Evolutionary conservation across 2,113 vertebrate genomes (phyloP).

Genomic region (Hassar affinis): DNA sequence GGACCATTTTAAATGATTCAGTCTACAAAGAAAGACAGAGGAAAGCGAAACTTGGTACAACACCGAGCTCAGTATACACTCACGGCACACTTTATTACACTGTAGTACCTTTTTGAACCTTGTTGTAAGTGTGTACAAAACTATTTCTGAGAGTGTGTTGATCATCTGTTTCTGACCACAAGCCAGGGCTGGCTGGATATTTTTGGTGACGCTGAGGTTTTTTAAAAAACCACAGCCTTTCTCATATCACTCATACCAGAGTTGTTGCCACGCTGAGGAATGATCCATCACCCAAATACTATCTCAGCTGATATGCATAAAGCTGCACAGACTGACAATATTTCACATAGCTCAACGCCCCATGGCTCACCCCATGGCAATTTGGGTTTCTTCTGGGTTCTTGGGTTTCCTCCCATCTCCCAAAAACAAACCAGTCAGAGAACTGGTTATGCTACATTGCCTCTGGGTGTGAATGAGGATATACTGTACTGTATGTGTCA

Average conservation of each 20-base stretch:
- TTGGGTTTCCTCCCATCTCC: background rate
- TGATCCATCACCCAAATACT: background rate
- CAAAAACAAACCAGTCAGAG: background rate
- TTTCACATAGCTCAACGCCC: background rate
- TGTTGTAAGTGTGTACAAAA: background rate
- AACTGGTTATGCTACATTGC: background rate
- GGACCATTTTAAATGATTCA: background rate
- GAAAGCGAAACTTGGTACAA: background rate
- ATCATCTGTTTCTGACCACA: background rate
- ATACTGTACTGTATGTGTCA: no score
- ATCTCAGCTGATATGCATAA: background rate
- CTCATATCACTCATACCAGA: background rate
- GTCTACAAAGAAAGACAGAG: background rate
- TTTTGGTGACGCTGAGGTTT: background rate
- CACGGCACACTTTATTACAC: background rate
- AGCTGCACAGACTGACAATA: background rate
- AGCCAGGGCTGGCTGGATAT: background rate
- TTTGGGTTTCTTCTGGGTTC: background rate
- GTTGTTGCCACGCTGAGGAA: background rate
- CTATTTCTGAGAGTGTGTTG: no score
- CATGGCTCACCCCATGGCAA: background rate
- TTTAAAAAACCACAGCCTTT: background rate
- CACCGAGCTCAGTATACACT: background rate
- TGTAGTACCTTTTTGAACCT: background rate
- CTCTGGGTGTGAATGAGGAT: no score